These are phyloP conservation scores for Pseudorhiza aurosa DNA, from an alignment of 30 jellyfish, hydroid and myxozoan genomes.

Conservation along the genomic window DNA sequence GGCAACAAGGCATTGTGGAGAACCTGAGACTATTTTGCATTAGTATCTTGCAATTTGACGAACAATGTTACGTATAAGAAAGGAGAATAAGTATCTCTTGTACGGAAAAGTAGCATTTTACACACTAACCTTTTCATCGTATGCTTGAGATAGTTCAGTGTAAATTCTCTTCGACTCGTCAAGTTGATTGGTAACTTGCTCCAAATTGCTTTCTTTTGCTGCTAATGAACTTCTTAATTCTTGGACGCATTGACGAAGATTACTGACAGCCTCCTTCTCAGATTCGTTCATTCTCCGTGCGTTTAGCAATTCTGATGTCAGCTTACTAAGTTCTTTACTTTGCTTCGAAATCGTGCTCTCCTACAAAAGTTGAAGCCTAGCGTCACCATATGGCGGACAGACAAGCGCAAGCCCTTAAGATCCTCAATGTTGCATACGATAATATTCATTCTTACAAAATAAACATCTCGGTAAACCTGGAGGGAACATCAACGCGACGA, in stretches of 20 bases:
- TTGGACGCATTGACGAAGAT: constrained; percentile 67
- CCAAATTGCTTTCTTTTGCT: constrained; percentile 57
- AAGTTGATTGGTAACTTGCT: constrained; percentile 51
- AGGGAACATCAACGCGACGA: too few species aligned
- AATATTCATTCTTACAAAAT: neutral
- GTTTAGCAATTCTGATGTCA: constrained; percentile 66
- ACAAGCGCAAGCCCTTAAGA: too few species aligned
- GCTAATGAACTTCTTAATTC: constrained; percentile 60
- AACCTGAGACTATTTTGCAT: too few species aligned
- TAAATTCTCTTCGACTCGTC: constrained; percentile 74
- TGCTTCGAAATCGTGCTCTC: constrained; percentile 45
- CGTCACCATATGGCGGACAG: too few species aligned
- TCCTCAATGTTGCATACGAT: too few species aligned
- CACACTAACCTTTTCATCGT: constrained; percentile 78
- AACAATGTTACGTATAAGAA: too few species aligned
- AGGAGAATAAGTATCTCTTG: too few species aligned
- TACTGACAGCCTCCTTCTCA: constrained; percentile 82
- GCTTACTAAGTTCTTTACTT: constrained; percentile 37
- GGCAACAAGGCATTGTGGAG: too few species aligned
- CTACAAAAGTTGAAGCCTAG: constrained; percentile 4
- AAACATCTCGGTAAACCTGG: too few species aligned
- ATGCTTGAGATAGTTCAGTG: constrained; percentile 50
- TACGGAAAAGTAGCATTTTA: too few species aligned
- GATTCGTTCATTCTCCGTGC: constrained; percentile 72
- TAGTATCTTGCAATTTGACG: too few species aligned